Evolutionary conservation across 1,140 invertebrate genomes (phyloP).

Genomic region (Drosophila melanogaster): Release_6_plus_ISO1_MT NT_033779.5:62501-63000

Average conservation of each 20-base stretch:
- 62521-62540: slow-evolving; percentile 25
- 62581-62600: slow-evolving; percentile 10
- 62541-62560: slow-evolving; percentile 44
- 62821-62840: slow-evolving; percentile 2
- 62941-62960: slow-evolving; percentile 31
- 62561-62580: slow-evolving; percentile 1
- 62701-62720: slow-evolving; percentile 9
- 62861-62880: slow-evolving; percentile 51
- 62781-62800: slow-evolving; percentile 1
- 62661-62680: slow-evolving; percentile 4
- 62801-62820: neutral
- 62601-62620: slow-evolving; percentile 13
- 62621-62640: slow-evolving; percentile 36
- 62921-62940: slow-evolving; percentile 26
- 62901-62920: slow-evolving; percentile 37
- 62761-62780: slow-evolving; percentile 33
- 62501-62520: slow-evolving; percentile 36
- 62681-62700: slow-evolving; percentile 19
- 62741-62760: neutral
- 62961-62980: slow-evolving; percentile 23
- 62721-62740: neutral
- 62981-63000: slow-evolving; percentile 17
- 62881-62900: slow-evolving; percentile 8
- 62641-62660: slow-evolving; percentile 20
- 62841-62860: slow-evolving; percentile 18